A percentile compares a stretch with the other conserved stretches of the same genome.
phyloP scores from a whole-genome alignment of 2,797 vertebrate genomes.

The Rhynchotus rufescens region DNA sequence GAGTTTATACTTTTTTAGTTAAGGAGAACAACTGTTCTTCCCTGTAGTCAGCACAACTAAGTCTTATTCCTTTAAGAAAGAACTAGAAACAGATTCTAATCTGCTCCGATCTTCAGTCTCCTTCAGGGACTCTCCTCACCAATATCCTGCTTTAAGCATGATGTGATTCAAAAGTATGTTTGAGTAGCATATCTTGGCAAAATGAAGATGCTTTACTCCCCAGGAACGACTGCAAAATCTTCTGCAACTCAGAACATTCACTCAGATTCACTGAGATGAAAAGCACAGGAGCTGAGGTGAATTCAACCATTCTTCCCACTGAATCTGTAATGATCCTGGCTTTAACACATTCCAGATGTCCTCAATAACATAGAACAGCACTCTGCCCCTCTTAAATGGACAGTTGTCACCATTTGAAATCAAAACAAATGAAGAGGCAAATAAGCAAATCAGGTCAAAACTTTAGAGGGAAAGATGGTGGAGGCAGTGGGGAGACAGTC shows the following conservation, averaged over 20 bases:
- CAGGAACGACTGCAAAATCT: neutral
- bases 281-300: neutral
- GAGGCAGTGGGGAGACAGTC: neutral
- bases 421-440: neutral
- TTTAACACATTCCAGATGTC: neutral
- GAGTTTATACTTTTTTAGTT: neutral
- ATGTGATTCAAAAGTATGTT: neutral
- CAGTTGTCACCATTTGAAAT: neutral
- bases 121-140: neutral
- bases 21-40: neutral
- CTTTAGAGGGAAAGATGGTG: neutral
- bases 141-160: neutral
- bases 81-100: neutral
- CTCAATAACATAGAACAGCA: neutral
- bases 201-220: neutral
- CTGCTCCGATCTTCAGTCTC: no score
- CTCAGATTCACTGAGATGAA: neutral
- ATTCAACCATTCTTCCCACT: conserved; percentile 11
- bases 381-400: neutral
- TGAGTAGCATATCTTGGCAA: neutral
- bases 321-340: neutral
- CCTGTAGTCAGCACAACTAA: neutral
- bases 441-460: neutral
- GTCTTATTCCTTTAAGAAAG: neutral
- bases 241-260: neutral